Conservation (phyloP, 2,888 invertebrate species). For the Caenorhabditis sp. region DNA sequence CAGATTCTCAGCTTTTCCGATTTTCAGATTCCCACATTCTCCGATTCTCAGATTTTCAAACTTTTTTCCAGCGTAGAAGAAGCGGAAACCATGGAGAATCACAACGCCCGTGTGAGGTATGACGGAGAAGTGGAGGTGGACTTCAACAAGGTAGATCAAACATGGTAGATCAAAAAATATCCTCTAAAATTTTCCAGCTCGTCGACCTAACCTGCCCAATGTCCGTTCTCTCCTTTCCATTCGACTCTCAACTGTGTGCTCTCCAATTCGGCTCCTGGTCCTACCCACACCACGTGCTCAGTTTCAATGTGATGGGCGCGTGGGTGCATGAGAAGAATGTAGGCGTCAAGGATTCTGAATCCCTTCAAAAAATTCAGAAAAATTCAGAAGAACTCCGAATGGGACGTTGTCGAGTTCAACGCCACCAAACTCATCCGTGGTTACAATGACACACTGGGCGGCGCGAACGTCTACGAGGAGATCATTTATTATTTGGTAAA, state of each 20-base stretch:
- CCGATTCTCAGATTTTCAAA: background rate
- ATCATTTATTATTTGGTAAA: conserved; percentile 72
- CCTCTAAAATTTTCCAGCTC: conserved; percentile 62
- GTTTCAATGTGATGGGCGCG: conserved; percentile 62
- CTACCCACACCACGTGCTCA: conserved; percentile 70
- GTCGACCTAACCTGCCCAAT: conserved; percentile 73
- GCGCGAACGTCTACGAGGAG: conserved; percentile 74
- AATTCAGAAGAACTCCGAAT: conserved; percentile 73
- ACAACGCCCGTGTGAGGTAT: conserved; percentile 71
- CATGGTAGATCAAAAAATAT: no score
- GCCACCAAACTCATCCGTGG: conserved; percentile 68
- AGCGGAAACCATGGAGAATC: conserved; percentile 70
- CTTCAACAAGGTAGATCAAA: conserved; percentile 74
- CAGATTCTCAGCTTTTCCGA: no score
- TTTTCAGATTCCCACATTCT: no score
- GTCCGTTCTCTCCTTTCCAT: conserved; percentile 74
- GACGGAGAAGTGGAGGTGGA: conserved; percentile 74
- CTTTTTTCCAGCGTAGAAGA: conserved; percentile 70
- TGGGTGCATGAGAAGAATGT: conserved; percentile 67
- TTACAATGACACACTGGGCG: conserved; percentile 71
- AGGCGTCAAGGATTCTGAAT: background rate
- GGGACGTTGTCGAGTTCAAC: conserved; percentile 74
- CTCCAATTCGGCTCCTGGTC: conserved; percentile 77
- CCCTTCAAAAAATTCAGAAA: background rate
- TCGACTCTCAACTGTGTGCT: conserved; percentile 73